Evolutionary conservation across 92 coral and sea anemone species (phyloP).

Genomic region (Epizoanthus fatuus): DNA sequence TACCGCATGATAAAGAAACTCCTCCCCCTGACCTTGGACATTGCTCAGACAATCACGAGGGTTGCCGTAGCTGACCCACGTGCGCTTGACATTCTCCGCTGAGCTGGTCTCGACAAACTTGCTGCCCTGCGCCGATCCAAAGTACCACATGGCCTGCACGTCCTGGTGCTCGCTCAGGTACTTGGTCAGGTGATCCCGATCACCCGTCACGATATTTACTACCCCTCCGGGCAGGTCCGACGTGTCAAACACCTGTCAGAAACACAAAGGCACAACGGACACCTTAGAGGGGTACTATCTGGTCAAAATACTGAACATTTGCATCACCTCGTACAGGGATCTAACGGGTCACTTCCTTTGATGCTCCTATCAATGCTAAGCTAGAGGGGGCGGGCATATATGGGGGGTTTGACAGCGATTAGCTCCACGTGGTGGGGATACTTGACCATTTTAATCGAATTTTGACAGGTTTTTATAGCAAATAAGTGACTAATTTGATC

Average conservation of each 20-base stretch:
- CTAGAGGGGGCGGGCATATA: too few species aligned
- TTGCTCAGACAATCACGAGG: conserved; percentile 90
- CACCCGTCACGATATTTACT: conserved; percentile 93
- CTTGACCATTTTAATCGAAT: too few species aligned
- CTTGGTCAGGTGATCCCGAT: conserved; percentile 96
- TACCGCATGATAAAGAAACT: conserved; percentile 83
- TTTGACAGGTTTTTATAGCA: too few species aligned
- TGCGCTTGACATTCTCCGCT: conserved; percentile 96
- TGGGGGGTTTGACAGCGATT: too few species aligned
- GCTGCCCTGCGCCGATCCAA: conserved; percentile 96
- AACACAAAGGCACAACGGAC: not conserved
- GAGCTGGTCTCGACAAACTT: conserved; percentile 95
- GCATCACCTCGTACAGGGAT: too few species aligned
- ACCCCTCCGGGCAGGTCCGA: conserved; percentile 99
- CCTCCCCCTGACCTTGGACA: conserved; percentile 94
- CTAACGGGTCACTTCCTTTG: too few species aligned
- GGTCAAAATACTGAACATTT: too few species aligned
- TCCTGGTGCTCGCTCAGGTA: conserved; percentile 96
- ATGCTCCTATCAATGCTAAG: too few species aligned
- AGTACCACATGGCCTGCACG: conserved; percentile 99
- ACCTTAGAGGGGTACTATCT: too few species aligned
- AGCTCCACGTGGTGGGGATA: too few species aligned
- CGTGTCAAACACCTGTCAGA: conserved; percentile 90
- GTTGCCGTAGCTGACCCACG: conserved; percentile 91
- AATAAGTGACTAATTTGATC: too few species aligned